These are phyloP conservation scores for Nothura maculosa DNA, from an alignment of 2,797 vertebrate genomes.

Conservation along the genomic window DNA sequence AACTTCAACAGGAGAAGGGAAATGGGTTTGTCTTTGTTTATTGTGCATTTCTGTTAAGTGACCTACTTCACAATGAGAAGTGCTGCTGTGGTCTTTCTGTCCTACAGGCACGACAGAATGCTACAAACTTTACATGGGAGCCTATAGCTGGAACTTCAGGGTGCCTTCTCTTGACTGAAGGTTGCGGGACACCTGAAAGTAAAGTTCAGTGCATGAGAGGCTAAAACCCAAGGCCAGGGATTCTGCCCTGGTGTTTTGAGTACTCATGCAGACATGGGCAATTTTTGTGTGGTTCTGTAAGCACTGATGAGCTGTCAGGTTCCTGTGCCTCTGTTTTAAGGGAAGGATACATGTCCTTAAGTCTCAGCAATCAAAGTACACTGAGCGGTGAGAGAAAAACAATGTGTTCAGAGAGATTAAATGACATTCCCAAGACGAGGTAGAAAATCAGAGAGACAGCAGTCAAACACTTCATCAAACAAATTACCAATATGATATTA, in stretches of 20 bases:
- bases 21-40: background rate
- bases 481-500: slow-evolving; percentile 68
- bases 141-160: background rate
- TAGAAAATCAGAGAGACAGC: background rate
- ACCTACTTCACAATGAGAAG: background rate
- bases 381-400: background rate
- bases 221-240: background rate
- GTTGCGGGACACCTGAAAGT: background rate
- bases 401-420: background rate
- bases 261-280: background rate
- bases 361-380: background rate
- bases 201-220: background rate
- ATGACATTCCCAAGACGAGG: background rate
- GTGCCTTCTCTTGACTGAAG: background rate
- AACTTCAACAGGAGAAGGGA: background rate
- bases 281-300: too few species aligned
- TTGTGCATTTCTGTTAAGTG: background rate
- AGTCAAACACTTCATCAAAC: background rate
- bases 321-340: too few species aligned
- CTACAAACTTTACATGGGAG: background rate
- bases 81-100: background rate
- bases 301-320: too few species aligned
- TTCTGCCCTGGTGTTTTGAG: background rate
- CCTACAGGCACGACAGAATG: background rate
- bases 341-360: background rate